Evolutionary conservation across 2,797 vertebrate species (phyloP).

Genomic region (Anableps anableps): DNA sequence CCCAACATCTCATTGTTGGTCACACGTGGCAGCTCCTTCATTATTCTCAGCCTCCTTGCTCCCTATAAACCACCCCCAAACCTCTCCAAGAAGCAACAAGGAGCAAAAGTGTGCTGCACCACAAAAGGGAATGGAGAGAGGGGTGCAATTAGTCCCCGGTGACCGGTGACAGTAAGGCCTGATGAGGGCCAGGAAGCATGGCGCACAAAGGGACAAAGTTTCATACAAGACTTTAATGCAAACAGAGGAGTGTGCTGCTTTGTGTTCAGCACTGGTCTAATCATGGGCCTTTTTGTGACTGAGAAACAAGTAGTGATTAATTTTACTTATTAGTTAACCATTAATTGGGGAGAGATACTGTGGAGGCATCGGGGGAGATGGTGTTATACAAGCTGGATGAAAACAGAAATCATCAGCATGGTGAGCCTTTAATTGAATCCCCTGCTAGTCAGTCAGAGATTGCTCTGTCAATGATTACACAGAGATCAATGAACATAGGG

Average conservation of each 20-base stretch:
- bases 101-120: conserved; percentile 78
- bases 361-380: conserved; percentile 31
- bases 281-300: conserved; percentile 63
- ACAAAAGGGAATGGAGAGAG: conserved; percentile 66
- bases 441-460: conserved; percentile 56
- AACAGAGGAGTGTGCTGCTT: conserved; percentile 70
- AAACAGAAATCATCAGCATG: conserved; percentile 65
- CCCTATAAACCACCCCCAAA: conserved; percentile 24
- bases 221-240: conserved; percentile 75
- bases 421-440: conserved; percentile 70
- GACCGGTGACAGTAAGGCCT: conserved; percentile 57
- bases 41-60: conserved; percentile 56
- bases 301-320: conserved; percentile 53
- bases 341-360: conserved; percentile 58
- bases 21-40: conserved; percentile 78
- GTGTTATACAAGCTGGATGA: conserved; percentile 34
- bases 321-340: conserved; percentile 71
- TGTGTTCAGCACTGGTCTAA: conserved; percentile 32
- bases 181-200: conserved; percentile 60
- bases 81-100: conserved; percentile 51
- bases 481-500: conserved; percentile 67
- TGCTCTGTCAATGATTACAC: conserved; percentile 78
- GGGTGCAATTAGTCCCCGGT: conserved; percentile 71
- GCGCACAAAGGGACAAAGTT: conserved; percentile 74
- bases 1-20: conserved; percentile 74